A percentile compares a stretch with the other conserved stretches of the same genome.
Evolutionary conservation across 2,797 vertebrate genomes (phyloP).

Genomic region (Phalanger gymnotis): DNA sequence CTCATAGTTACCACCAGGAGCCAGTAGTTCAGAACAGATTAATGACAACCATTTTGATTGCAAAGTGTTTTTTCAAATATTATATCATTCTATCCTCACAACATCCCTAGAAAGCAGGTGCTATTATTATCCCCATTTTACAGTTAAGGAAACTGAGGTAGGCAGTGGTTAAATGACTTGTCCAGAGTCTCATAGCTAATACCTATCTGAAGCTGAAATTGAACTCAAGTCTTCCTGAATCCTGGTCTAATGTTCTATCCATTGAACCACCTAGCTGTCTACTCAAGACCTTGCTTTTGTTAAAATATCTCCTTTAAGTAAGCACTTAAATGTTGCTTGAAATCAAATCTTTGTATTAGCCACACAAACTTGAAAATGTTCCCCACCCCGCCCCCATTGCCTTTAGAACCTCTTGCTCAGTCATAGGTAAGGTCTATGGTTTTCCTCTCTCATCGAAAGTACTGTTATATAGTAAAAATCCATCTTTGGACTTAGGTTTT

Average conservation of each 20-base stretch:
- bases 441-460: background rate
- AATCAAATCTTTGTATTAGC: background rate
- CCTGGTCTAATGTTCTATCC: background rate
- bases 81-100: background rate
- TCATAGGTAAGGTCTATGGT: background rate
- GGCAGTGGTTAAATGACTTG: background rate
- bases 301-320: background rate
- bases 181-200: background rate
- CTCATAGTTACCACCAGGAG: background rate
- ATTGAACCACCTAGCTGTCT: background rate
- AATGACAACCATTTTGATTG: background rate
- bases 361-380: background rate
- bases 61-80: background rate
- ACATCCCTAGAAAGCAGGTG: background rate
- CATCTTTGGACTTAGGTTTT: rapidly evolving
- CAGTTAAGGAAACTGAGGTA: background rate
- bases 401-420: background rate
- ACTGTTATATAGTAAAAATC: background rate
- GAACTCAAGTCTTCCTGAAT: background rate
- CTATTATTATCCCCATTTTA: background rate
- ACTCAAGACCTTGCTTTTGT: background rate
- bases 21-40: background rate
- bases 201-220: background rate
- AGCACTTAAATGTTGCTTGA: background rate
- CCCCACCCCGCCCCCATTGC: background rate